Percentiles rank a stretch among this genome's conserved stretches.
phyloP scores from a whole-genome alignment of 2,113 vertebrate genomes.

The Pelobates fuscus region DNA sequence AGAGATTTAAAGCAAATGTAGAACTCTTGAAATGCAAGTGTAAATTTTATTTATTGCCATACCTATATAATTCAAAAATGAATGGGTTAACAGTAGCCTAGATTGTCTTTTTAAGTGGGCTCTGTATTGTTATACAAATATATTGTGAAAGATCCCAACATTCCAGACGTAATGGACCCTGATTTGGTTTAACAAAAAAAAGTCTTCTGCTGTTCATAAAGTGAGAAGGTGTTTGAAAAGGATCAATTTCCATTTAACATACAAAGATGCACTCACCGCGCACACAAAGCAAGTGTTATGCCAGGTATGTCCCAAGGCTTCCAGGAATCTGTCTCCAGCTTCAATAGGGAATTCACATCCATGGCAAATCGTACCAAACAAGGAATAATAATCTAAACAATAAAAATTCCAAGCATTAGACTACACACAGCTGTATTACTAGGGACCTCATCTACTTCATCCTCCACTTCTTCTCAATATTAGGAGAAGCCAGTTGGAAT shows the following conservation, averaged over 20 bases:
- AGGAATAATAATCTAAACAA: slow-evolving; percentile 84
- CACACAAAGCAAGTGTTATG: slow-evolving; percentile 98
- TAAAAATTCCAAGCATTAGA: slow-evolving; percentile 10
- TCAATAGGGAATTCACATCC: slow-evolving; percentile 98
- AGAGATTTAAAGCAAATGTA: no score
- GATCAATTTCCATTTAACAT: neutral
- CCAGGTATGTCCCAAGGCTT: slow-evolving; percentile 91
- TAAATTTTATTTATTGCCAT: no score
- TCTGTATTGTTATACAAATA: no score
- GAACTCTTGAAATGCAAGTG: no score
- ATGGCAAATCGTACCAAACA: slow-evolving; percentile 90
- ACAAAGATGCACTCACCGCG: slow-evolving; percentile 71
- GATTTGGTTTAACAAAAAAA: no score
- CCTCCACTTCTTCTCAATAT: neutral
- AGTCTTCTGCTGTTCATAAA: no score
- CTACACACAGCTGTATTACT: neutral
- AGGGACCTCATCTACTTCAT: neutral
- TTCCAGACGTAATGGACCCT: no score
- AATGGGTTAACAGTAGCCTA: no score
- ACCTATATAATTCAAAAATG: no score
- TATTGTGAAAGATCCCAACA: no score
- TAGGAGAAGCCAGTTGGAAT: neutral
- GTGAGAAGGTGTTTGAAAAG: no score
- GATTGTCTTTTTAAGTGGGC: no score
- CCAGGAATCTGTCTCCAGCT: slow-evolving; percentile 94